Percentiles rank a stretch among this genome's conserved stretches.
These are phyloP conservation scores for Danio albolineatus DNA, from an alignment of 2,797 vertebrate species.

Conservation along the genomic window DNA sequence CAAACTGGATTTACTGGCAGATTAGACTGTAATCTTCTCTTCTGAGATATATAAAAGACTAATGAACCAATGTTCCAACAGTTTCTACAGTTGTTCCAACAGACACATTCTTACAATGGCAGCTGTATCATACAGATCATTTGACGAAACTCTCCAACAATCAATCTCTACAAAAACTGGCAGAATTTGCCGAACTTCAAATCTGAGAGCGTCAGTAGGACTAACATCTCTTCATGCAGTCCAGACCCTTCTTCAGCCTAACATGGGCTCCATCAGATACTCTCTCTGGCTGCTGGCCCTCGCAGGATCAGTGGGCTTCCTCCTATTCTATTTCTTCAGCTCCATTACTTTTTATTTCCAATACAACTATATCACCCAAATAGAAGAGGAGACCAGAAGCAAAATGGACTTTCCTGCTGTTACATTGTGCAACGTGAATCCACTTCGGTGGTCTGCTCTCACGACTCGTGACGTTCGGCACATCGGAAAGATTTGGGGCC, in stretches of 20 bases:
- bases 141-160: background rate
- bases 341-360: constrained; percentile 48
- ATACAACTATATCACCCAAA: constrained; percentile 55
- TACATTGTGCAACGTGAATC: constrained; percentile 61
- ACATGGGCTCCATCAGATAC: constrained; percentile 42
- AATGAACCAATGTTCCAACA: background rate
- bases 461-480: constrained; percentile 50
- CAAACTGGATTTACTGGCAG: background rate
- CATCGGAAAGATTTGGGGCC: constrained; percentile 45
- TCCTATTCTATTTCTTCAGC: constrained; percentile 46
- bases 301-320: constrained; percentile 38
- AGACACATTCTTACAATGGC: background rate
- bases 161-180: background rate
- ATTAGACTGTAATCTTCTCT: background rate
- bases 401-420: constrained; percentile 57
- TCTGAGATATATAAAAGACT: constrained; percentile 2
- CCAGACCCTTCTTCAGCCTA: constrained; percentile 36
- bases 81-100: background rate
- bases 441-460: constrained; percentile 52
- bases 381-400: constrained; percentile 47
- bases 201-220: constrained; percentile 50
- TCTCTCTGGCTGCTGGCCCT: constrained; percentile 57
- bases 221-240: constrained; percentile 54
- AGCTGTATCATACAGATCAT: background rate
- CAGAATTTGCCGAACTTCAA: background rate